Percentiles rank a stretch among this genome's conserved stretches.
Conservation (phyloP, 2,888 invertebrate genomes). For the Tetragnatha montana region DNA sequence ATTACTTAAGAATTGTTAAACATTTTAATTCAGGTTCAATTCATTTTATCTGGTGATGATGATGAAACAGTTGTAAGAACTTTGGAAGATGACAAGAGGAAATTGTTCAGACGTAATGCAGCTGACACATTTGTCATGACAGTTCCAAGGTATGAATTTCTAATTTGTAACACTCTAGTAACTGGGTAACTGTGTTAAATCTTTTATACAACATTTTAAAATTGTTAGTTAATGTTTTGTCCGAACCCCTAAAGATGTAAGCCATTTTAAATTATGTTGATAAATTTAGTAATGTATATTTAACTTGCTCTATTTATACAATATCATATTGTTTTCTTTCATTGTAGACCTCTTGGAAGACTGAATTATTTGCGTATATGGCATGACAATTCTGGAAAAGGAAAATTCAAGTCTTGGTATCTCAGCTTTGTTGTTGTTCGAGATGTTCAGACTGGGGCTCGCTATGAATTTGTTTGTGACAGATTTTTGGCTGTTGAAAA, state of each 20-base stretch:
- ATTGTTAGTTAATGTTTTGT: neutral
- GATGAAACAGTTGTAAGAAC: conserved; percentile 77
- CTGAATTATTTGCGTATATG: conserved; percentile 78
- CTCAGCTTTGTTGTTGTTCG: conserved; percentile 76
- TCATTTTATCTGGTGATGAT: conserved; percentile 77
- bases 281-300: neutral
- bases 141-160: conserved; percentile 74
- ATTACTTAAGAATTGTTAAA: neutral
- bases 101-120: conserved; percentile 76
- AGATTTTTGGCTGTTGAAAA: conserved; percentile 78
- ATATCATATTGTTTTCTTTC: neutral
- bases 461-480: conserved; percentile 77
- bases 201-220: too few species aligned
- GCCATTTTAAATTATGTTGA: neutral
- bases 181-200: neutral
- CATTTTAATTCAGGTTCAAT: conserved; percentile 73
- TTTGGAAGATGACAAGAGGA: conserved; percentile 76
- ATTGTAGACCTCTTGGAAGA: conserved; percentile 76
- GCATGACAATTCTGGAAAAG: conserved; percentile 79
- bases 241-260: neutral
- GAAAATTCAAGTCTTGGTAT: conserved; percentile 77
- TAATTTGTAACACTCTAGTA: neutral
- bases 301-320: neutral
- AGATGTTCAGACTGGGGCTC: conserved; percentile 77
- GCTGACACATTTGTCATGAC: conserved; percentile 77